Evolutionary conservation across 2,113 vertebrate genomes (phyloP).

Genomic region (Bungarus multicinctus): DNA sequence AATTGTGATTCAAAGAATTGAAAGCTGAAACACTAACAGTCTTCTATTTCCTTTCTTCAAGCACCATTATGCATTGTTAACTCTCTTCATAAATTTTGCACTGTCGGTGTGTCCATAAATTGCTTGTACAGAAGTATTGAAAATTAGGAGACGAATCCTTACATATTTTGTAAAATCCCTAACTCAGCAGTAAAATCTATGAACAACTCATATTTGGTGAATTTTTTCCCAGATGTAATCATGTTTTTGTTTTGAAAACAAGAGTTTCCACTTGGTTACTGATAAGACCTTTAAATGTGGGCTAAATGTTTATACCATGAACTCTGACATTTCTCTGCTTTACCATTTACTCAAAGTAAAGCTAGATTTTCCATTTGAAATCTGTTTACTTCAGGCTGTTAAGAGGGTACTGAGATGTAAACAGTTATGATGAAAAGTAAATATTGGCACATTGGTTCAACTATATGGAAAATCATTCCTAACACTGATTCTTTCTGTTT

Average conservation of each 20-base stretch:
- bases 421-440: slow-evolving; percentile 4
- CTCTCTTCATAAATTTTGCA: slow-evolving; percentile 55
- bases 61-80: slow-evolving; percentile 4
- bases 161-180: slow-evolving; percentile 51
- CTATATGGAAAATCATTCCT: not conserved
- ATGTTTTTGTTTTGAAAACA: slow-evolving; percentile 70
- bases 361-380: slow-evolving; percentile 4
- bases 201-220: slow-evolving; percentile 56
- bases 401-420: not conserved
- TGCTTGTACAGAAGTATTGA: slow-evolving; percentile 37
- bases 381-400: slow-evolving; percentile 14
- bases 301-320: not conserved
- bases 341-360: slow-evolving; percentile 2
- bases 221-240: slow-evolving; percentile 61
- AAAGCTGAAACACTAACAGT: slow-evolving; percentile 22
- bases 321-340: slow-evolving; percentile 28
- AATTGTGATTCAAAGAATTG: slow-evolving; percentile 8
- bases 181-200: slow-evolving; percentile 56
- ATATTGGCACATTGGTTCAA: slow-evolving; percentile 32
- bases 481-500: not conserved
- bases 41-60: not conserved
- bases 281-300: slow-evolving; percentile 51
- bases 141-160: slow-evolving; percentile 53
- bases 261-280: slow-evolving; percentile 56
- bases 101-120: slow-evolving; percentile 48